phyloP scores from a whole-genome alignment of 2,797 vertebrate species.

The Chaetodon trifasciatus region DNA sequence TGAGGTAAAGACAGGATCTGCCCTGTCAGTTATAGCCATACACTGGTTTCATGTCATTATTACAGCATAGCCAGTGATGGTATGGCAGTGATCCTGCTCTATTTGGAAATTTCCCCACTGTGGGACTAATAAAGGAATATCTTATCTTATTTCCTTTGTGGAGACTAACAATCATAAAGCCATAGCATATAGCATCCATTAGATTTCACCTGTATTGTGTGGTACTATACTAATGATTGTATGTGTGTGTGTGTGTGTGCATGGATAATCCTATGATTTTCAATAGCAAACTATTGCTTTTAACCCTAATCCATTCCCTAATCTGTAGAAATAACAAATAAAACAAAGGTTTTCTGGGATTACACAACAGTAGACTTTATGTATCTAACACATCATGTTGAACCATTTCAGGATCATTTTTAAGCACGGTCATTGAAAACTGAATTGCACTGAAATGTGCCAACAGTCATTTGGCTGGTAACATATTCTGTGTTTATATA shows the following conservation, averaged over 20 bases:
- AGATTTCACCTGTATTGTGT: not conserved
- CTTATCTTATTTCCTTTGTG: not conserved
- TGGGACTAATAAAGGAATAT: no score
- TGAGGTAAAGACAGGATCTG: constrained; percentile 14
- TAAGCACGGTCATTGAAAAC: no score
- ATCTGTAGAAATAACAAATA: constrained; percentile 2
- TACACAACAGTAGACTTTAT: not conserved
- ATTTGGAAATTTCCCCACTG: no score
- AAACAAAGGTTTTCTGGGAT: constrained; percentile 3
- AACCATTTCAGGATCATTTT: not conserved
- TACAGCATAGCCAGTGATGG: constrained; percentile 8
- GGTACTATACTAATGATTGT: not conserved
- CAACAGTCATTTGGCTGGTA: not conserved
- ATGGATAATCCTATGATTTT: constrained; percentile 2
- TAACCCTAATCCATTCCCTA: constrained; percentile 10
- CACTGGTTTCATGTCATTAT: not conserved
- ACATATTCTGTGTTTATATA: constrained; percentile 9
- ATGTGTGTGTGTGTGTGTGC: not conserved
- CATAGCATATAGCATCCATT: not conserved
- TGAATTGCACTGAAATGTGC: no score
- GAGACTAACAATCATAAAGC: constrained; percentile 2
- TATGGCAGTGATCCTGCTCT: not conserved
- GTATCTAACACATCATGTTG: not conserved
- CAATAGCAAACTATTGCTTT: not conserved
- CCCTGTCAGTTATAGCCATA: constrained; percentile 4